Base-by-base conservation (phyloP, 2,113 vertebrate species). In the Pygoscelis antarcticus region DNA sequence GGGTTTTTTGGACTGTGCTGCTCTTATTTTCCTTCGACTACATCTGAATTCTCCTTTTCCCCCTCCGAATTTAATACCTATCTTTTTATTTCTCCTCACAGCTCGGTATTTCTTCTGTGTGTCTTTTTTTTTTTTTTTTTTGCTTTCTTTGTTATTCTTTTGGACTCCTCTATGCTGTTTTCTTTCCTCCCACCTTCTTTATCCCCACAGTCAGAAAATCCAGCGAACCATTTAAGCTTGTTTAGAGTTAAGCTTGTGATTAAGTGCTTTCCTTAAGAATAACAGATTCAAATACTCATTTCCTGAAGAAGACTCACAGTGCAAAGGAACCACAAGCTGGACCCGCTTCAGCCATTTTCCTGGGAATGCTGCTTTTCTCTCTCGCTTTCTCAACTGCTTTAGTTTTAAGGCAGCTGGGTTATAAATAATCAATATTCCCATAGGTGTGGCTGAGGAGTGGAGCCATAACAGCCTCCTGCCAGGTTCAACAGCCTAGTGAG, bases 381-480 rank as follows among this genome's bases (percentile, higher is more conserved):
- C 71, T 83, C 3, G 15, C 74, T 82, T 77, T 57, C 47, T 79
- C 55, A 46, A 8, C 64, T 81, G 71, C 51, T 89, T 77, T 57
- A 58, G 34, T 87, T 91, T 75, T 46, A 78, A 91, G 55, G 69
- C 70, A 87, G 36, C 74, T 92, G 77, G 34, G 60, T 4, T 77
- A 68, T 58, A 96, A 96, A 95, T 91, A 91, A 96, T 66, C 65
- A 23, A 52, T 83, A 86, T 61, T 10, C n/a, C 34, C 19, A 42
- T 57, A 83, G 70, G 51, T 38, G 44, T 78, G 80, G 77, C 71
- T 71, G 30, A 70, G 29, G 26, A 40, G 77, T 7, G 27, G 60
- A 90, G 32, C 19, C 17, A 1, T 49, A 60, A 57, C 44, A 83
- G 40, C 29, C 62, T 87, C 74, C 58, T 75, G 71, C 52, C 40